phyloP scores from a whole-genome alignment of 2,888 invertebrate genomes.

The Stegana nigrithorax region DNA sequence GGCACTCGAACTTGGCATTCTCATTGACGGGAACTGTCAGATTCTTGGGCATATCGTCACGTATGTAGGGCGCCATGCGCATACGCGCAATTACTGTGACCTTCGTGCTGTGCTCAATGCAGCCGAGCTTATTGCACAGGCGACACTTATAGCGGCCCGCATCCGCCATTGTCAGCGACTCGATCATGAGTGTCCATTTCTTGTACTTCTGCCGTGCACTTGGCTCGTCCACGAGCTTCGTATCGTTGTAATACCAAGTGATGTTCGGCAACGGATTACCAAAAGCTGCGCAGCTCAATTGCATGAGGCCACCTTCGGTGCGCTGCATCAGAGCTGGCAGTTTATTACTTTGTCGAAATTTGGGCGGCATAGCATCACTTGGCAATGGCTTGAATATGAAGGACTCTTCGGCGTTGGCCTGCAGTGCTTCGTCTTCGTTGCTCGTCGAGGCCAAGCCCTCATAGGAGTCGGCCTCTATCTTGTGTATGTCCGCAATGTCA shows the following conservation, averaged over 20 bases:
- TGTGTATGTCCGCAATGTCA: conserved; percentile 45
- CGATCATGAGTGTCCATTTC: conserved; percentile 80
- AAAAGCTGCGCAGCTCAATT: conserved; percentile 77
- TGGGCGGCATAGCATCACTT: conserved; percentile 11
- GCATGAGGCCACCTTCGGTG: conserved; percentile 80
- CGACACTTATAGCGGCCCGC: conserved; percentile 89
- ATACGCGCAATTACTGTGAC: conserved; percentile 83
- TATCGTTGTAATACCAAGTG: conserved; percentile 84
- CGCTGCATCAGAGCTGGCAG: conserved; percentile 69
- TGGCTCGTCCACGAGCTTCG: conserved; percentile 61
- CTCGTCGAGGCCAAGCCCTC: too few species aligned
- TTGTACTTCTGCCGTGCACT: too few species aligned
- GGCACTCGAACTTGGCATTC: conserved; percentile 81
- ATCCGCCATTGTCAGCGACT: conserved; percentile 83
- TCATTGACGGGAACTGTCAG: conserved; percentile 79
- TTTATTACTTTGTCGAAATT: conserved; percentile 21
- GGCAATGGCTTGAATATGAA: background rate
- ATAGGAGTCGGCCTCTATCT: conserved; percentile 8
- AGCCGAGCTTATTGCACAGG: conserved; percentile 83
- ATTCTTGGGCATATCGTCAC: conserved; percentile 83
- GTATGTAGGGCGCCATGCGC: conserved; percentile 83
- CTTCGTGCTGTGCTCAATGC: conserved; percentile 77
- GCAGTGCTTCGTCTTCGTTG: background rate
- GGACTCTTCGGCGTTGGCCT: background rate
- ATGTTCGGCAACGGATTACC: conserved; percentile 84